Percentiles rank a stretch among this genome's conserved stretches.
These are phyloP conservation scores for Cybosia mesomella DNA, from an alignment of 2,888 invertebrate genomes.

Conservation along the genomic window DNA sequence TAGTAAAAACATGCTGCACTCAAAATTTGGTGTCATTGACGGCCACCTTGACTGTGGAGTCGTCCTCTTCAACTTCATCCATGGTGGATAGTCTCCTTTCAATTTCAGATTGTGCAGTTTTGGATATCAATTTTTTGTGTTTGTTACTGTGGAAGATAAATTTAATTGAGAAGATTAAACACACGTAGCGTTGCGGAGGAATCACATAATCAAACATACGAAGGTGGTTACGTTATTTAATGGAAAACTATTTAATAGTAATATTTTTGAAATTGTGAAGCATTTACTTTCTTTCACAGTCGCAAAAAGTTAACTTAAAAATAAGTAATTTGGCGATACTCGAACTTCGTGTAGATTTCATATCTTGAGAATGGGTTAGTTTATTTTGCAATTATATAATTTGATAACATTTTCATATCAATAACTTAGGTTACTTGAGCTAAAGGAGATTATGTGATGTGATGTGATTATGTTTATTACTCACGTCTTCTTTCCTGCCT, in stretches of 20 bases:
- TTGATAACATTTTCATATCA: too few species aligned
- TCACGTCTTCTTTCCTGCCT: conserved; percentile 81
- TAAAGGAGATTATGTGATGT: neutral
- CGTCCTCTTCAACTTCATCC: conserved; percentile 95
- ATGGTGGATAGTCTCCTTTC: conserved; percentile 93
- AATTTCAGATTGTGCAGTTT: conserved; percentile 88
- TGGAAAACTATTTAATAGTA: neutral
- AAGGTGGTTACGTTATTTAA: neutral
- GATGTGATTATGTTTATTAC: conserved; percentile 36
- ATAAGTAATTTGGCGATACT: too few species aligned
- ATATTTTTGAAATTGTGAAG: too few species aligned
- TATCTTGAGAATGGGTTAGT: neutral
- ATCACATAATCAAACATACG: neutral
- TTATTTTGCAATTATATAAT: too few species aligned
- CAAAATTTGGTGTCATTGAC: conserved; percentile 83
- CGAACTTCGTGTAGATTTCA: neutral
- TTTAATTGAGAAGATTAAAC: neutral
- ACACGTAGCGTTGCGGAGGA: neutral
- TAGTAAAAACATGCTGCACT: conserved; percentile 58
- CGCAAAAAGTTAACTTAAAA: too few species aligned
- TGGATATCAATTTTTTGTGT: conserved; percentile 90
- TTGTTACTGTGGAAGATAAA: conserved; percentile 78
- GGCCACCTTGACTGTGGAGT: conserved; percentile 86
- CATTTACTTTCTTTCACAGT: too few species aligned
- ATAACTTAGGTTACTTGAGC: neutral